Evolutionary conservation across 1,140 invertebrate genomes (phyloP).

Genomic region (Penaeus vannamei): DNA sequence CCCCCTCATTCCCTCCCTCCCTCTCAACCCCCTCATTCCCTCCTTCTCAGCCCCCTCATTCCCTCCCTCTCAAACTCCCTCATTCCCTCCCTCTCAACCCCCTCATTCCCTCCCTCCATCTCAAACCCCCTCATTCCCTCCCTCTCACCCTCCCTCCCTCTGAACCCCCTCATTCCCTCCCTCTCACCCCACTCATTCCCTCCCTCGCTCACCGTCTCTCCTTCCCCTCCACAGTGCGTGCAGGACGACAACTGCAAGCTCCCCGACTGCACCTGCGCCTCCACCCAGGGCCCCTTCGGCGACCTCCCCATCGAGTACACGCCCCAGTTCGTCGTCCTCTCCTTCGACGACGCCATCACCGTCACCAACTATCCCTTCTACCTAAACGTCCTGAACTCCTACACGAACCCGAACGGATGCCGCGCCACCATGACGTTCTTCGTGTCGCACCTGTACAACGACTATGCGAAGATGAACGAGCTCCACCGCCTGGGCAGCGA

Average conservation of each 20-base stretch:
- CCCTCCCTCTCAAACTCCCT: no score
- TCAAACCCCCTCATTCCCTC: no score
- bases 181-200: no score
- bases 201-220: no score
- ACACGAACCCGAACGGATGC: slow-evolving; percentile 92
- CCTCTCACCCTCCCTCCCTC: no score
- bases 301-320: not conserved
- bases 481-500: slow-evolving; percentile 91
- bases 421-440: slow-evolving; percentile 93
- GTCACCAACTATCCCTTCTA: slow-evolving; percentile 96
- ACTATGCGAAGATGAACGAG: slow-evolving; percentile 92
- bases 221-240: not conserved
- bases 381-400: slow-evolving; percentile 91
- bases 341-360: slow-evolving; percentile 96
- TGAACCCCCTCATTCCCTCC: no score
- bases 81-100: no score
- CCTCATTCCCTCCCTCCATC: no score
- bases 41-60: no score
- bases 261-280: slow-evolving; percentile 96
- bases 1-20: no score
- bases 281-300: slow-evolving; percentile 80
- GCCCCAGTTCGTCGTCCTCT: slow-evolving; percentile 97
- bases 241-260: slow-evolving; percentile 78
- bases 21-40: no score
- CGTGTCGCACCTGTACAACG: slow-evolving; percentile 93